Evolutionary conservation across 2,113 vertebrate species (phyloP).

Genomic region (Ammodytes dubius): DNA sequence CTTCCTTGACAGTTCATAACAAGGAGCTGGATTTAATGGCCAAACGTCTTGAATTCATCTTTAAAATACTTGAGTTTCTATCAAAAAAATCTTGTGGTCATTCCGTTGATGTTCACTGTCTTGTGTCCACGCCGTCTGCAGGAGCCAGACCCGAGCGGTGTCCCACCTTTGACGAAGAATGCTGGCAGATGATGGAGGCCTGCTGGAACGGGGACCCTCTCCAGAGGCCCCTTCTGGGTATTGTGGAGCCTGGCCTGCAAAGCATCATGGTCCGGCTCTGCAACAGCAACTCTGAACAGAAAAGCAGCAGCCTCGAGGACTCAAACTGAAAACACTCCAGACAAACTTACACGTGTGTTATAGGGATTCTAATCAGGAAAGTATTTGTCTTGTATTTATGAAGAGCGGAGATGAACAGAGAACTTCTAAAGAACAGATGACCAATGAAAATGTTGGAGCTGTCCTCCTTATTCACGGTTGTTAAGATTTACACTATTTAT

Average conservation of each 20-base stretch:
- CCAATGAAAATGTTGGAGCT: slow-evolving; percentile 26
- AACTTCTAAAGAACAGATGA: slow-evolving; percentile 12
- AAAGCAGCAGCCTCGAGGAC: slow-evolving; percentile 88
- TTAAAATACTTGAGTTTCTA: not conserved
- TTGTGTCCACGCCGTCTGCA: slow-evolving; percentile 56
- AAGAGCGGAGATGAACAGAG: slow-evolving; percentile 26
- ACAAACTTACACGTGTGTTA: slow-evolving; percentile 49
- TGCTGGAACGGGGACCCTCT: slow-evolving; percentile 96
- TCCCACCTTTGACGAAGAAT: slow-evolving; percentile 93
- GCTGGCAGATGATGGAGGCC: slow-evolving; percentile 99
- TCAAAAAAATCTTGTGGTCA: not conserved
- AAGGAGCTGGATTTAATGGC: not conserved
- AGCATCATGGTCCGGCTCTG: slow-evolving; percentile 95
- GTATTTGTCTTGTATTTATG: slow-evolving; percentile 74
- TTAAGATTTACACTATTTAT: slow-evolving; percentile 81
- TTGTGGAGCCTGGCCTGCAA: slow-evolving; percentile 95
- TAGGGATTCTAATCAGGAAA: slow-evolving; percentile 32
- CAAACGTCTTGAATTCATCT: not conserved
- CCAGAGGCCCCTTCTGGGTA: slow-evolving; percentile 93
- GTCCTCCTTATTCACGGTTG: slow-evolving; percentile 43
- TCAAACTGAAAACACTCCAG: slow-evolving; percentile 88
- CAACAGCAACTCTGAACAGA: slow-evolving; percentile 79
- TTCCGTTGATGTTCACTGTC: too few relatives aligned
- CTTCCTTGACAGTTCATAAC: not conserved
- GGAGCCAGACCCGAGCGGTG: slow-evolving; percentile 94